Base-by-base conservation (phyloP, 2,888 invertebrate genomes). In the Sipha maydis region DNA sequence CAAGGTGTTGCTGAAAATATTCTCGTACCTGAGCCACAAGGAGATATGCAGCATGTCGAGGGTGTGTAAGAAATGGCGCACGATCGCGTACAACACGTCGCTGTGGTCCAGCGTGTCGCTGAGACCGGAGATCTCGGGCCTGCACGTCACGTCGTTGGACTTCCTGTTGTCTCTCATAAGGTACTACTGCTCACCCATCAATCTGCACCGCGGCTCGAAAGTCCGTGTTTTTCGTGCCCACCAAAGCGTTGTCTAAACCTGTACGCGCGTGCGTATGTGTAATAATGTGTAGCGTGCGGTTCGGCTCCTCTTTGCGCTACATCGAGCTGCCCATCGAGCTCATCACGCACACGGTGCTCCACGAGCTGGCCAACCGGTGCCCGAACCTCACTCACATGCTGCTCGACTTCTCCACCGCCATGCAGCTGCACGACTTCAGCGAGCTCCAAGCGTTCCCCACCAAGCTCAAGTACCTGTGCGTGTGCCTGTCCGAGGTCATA, bases 351-450 rank as follows among this genome's bases (percentile, higher is more conserved):
- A 97, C 97, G 0, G 98, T 99, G 17, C 94, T 99, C 0, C 99
- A 99, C 92, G 99, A 99, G 92, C 92, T 99, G 90, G 97, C 99
- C 0, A 98, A 96, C 91, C 98, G 98, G 92, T 99, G 98, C 91
- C 98, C 98, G 0, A 98, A 98, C 92, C 93, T 99, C 86, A 98
- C 98, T 0, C 97, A 98, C 92, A 97, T 99, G 96, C 94, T 99
- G 31, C 93, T 99, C 90, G 99, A 99, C 92, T 99, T 99, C 92
- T 98, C 99, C 90, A 99, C 99, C 91, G 99, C 99, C 71, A 98
- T 98, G 98, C 99, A 99, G 92, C 94, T 99, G 89, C 99, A 99
- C 92, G 99, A 99, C 92, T 99, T 99, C 93, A 99, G 98, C 90
- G 98, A 98, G 93, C 96, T 91, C 41, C 97, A 99, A 93, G 97